Evolutionary conservation across 2,797 vertebrate species (phyloP), one percentile per base, ranked within the genome.

Genomic region (Poeciliopsis paucimaculata): DNA sequence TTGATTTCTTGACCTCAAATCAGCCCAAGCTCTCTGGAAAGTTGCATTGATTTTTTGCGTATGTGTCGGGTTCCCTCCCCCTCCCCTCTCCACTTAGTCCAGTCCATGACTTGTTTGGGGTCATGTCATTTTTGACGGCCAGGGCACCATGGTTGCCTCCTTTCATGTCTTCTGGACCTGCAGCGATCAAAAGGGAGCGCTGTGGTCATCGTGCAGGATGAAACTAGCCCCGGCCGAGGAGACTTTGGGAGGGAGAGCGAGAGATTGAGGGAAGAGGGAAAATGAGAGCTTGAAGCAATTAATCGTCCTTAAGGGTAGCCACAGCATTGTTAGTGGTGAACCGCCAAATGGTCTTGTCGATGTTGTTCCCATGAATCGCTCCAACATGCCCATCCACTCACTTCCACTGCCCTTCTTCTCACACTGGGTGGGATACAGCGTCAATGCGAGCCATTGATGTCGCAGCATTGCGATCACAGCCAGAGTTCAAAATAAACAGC

Each of bases 301-400:
- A 95, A 95, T 95, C 94, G 95, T 92, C 93, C 93, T 93, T 94
- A 91, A 92, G 92, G 91, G 88, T 88, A 91, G 90, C 95, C 95
- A 70, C 95, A 95, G 89, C 90, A 92, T 94, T 91, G 91, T 96
- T 96, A 94, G 95, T 93, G 95, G 95, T 94, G 84, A 89, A 95
- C 95, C 95, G 64, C 95, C 83, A 89, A 90, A 91, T 92, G 91
- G 92, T 93, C 91, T 92, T 85, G 93, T 93, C 90, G 91, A 93
- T 93, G 92, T 87, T 88, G 93, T 95, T 96, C 95, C 93, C 95
- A 96, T 90, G 94, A 81, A 93, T 80, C 83, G 82, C 86, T 92
- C 89, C 91, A 90, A 82, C 84, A 78, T 88, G 87, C 86, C 88
- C 92, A 79, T 92, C 86, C 89, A 77, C 89, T 88, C 80, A 57